Evolutionary conservation across 2,113 vertebrate genomes (phyloP).

Genomic region (Sander vitreus): DNA sequence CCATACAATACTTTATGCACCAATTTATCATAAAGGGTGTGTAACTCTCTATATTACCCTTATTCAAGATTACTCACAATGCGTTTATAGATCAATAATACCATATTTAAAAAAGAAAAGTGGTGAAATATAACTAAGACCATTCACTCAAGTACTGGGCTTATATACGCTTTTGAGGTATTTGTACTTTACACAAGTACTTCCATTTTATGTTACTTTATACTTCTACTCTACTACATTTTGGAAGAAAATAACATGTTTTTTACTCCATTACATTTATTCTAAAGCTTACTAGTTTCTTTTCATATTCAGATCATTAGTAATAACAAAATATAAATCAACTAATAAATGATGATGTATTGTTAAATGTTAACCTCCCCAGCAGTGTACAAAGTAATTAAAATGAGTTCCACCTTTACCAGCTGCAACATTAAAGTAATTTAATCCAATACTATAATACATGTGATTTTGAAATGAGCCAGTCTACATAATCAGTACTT

Average conservation of each 20-base stretch:
- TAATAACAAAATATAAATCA: neutral
- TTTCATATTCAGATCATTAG: neutral
- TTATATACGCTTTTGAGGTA: neutral
- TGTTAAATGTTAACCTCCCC: too few species aligned
- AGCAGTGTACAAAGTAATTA: neutral
- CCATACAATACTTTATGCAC: neutral
- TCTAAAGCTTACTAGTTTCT: neutral
- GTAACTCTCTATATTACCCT: neutral
- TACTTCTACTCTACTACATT: neutral
- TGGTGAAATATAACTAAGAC: neutral
- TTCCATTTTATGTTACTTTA: neutral
- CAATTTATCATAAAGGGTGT: neutral
- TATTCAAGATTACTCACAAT: too few species aligned
- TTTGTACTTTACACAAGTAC: neutral
- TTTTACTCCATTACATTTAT: too few species aligned
- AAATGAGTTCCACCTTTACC: neutral
- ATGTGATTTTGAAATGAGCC: neutral
- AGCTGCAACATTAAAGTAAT: neutral
- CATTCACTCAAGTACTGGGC: neutral
- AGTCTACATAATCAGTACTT: neutral
- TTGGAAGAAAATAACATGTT: too few species aligned
- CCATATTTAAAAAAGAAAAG: neutral
- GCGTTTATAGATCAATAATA: neutral
- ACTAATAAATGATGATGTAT: too few species aligned
- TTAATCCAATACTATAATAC: neutral